Evolutionary conservation across 2,888 invertebrate species (phyloP).

Genomic region (Agrotis clavis): DNA sequence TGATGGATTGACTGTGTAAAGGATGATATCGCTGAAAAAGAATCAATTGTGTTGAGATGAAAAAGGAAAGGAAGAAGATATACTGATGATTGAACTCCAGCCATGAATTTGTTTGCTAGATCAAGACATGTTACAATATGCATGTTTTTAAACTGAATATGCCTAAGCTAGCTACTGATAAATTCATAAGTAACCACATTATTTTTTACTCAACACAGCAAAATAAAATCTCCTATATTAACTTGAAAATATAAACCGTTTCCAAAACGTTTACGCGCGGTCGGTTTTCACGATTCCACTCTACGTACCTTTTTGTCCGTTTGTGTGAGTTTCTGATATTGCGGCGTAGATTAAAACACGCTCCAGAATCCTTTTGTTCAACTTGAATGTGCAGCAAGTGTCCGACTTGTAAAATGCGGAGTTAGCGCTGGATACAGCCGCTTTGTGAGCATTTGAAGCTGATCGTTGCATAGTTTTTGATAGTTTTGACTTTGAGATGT

Average conservation of each 20-base stretch:
- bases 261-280: slow-evolving; percentile 31
- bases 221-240: slow-evolving; percentile 20
- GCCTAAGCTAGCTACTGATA: too few relatives aligned
- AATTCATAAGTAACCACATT: not conserved
- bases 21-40: too few relatives aligned
- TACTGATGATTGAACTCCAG: too few relatives aligned
- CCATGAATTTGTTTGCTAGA: not conserved
- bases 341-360: slow-evolving; percentile 57
- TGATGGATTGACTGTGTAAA: too few relatives aligned
- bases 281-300: slow-evolving; percentile 36
- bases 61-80: too few relatives aligned
- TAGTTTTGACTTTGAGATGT: slow-evolving; percentile 19
- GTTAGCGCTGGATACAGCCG: slow-evolving; percentile 11
- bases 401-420: slow-evolving; percentile 28
- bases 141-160: not conserved
- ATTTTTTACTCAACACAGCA: not conserved
- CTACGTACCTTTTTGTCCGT: slow-evolving; percentile 37
- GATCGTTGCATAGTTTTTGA: slow-evolving; percentile 20
- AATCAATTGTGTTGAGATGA: too few relatives aligned
- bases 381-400: slow-evolving; percentile 55
- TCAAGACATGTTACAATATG: too few relatives aligned
- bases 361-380: slow-evolving; percentile 56
- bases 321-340: slow-evolving; percentile 49
- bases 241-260: slow-evolving; percentile 22
- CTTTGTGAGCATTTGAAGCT: slow-evolving; percentile 41